phyloP scores from a whole-genome alignment of 2,113 vertebrate genomes.

The Ailurus styani region DNA sequence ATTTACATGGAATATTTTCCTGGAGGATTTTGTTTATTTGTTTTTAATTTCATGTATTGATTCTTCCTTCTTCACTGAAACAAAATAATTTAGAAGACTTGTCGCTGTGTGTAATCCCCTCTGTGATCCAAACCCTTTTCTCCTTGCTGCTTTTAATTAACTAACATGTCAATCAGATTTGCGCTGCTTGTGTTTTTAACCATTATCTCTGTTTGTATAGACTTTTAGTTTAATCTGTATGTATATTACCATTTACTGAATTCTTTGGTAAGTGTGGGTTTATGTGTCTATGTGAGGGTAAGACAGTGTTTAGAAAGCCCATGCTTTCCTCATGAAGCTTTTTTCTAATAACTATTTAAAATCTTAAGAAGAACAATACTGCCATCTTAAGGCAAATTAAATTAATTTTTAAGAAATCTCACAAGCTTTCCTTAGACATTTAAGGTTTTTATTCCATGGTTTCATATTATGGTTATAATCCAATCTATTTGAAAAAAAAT shows the following conservation, averaged over 20 bases:
- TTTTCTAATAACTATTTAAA: conserved; percentile 1
- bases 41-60: conserved; percentile 71
- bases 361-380: conserved; percentile 78
- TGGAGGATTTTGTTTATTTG: conserved; percentile 60
- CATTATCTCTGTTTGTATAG: conserved; percentile 75
- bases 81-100: conserved; percentile 77
- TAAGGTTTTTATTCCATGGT: background rate
- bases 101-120: conserved; percentile 70
- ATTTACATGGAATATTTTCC: conserved; percentile 60
- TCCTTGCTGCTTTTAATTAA: conserved; percentile 81
- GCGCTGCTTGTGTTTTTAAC: conserved; percentile 46
- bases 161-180: conserved; percentile 77
- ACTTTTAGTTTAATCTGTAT: conserved; percentile 78
- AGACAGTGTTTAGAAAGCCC: background rate
- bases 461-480: background rate
- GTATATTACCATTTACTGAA: conserved; percentile 70
- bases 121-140: conserved; percentile 74
- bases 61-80: conserved; percentile 68
- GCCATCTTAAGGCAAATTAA: conserved; percentile 80
- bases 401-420: background rate
- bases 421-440: background rate
- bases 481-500: background rate
- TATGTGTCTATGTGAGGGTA: conserved; percentile 5
- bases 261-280: conserved; percentile 31
- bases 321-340: conserved; percentile 12